phyloP scores from a whole-genome alignment of 2,888 invertebrate genomes.

The Ferrisia virgata region DNA sequence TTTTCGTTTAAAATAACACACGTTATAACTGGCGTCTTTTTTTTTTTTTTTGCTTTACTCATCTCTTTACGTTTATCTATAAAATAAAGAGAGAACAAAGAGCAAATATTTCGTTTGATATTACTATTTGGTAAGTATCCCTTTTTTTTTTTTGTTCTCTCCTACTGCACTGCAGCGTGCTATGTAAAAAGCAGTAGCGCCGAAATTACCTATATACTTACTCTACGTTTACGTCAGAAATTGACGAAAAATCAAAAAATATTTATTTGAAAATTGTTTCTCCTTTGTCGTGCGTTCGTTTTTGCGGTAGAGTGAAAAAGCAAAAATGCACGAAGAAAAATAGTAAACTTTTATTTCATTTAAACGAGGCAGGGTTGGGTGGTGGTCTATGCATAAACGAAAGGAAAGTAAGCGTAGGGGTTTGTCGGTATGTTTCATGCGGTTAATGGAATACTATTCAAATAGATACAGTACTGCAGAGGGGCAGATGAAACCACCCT shows the following conservation, averaged over 20 bases:
- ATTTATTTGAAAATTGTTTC: constrained; percentile 33
- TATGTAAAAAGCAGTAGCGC: not conserved
- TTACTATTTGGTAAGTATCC: constrained; percentile 37
- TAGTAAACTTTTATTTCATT: not conserved
- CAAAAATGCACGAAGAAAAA: not conserved
- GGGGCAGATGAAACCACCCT: not conserved
- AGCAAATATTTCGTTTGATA: constrained; percentile 44
- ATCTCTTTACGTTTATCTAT: constrained; percentile 39
- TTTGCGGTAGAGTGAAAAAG: too few relatives aligned
- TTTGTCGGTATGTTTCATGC: not conserved
- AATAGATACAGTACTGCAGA: not conserved
- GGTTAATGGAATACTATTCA: constrained; percentile 41
- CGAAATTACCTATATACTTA: constrained; percentile 1
- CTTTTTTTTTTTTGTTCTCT: not conserved
- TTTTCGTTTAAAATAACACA: constrained; percentile 39
- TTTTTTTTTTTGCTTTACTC: constrained; percentile 26
- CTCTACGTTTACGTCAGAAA: constrained; percentile 3
- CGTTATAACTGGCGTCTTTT: constrained; percentile 17
- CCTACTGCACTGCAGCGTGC: not conserved
- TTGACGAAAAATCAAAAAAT: constrained; percentile 36
- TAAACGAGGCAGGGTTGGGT: not conserved
- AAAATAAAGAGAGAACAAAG: constrained; percentile 42
- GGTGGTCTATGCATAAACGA: not conserved
- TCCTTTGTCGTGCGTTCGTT: not conserved
- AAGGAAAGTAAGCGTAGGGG: not conserved